Conservation (phyloP, 2,797 vertebrate genomes). For the Cynopterus sphinx region DNA sequence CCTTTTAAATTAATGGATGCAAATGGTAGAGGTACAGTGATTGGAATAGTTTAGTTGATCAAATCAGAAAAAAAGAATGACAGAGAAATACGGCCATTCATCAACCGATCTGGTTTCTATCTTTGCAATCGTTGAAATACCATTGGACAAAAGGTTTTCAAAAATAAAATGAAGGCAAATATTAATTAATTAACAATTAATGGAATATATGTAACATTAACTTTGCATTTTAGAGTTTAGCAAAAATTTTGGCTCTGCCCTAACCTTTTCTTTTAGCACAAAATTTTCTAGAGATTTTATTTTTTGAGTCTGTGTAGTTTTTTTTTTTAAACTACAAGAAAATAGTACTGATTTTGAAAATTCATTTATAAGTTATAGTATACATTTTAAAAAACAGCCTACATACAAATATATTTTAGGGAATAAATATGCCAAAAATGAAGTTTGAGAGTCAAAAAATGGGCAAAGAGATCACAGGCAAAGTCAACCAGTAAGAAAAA, state of each 20-base stretch:
- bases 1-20: not conserved
- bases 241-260: not conserved
- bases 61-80: not conserved
- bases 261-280: not conserved
- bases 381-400: not conserved
- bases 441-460: not conserved
- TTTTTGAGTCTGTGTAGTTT: not conserved
- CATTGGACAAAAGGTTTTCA: not conserved
- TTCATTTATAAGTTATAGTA: not conserved
- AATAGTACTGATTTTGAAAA: not conserved
- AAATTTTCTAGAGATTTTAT: not conserved
- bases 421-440: not conserved
- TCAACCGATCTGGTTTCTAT: not conserved
- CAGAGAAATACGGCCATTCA: not conserved
- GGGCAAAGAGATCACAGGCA: not conserved
- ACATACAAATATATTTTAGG: not conserved
- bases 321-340: not conserved
- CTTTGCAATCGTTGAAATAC: not conserved
- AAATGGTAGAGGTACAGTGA: not conserved
- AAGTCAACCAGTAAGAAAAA: not conserved
- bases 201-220: not conserved
- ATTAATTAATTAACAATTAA: not conserved
- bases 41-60: not conserved
- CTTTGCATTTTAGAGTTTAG: conserved; percentile 10
- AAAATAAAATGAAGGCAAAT: not conserved